These are phyloP conservation scores for Lucinisca nassula DNA, from an alignment of 2,888 invertebrate genomes.

Conservation along the genomic window DNA sequence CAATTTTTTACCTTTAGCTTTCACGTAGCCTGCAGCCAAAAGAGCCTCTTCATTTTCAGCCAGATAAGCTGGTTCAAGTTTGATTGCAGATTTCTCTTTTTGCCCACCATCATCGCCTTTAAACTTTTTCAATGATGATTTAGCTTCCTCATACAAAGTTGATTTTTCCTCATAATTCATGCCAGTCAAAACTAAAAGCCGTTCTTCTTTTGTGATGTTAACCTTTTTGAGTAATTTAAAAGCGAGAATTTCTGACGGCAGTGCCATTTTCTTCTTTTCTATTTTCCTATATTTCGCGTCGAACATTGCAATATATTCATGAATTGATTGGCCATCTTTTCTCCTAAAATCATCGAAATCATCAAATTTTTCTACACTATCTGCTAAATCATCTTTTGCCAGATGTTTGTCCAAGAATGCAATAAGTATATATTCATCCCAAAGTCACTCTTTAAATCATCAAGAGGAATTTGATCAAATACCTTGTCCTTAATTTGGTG, in stretches of 20 bases:
- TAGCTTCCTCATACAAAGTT: constrained; percentile 35
- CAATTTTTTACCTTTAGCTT: no score
- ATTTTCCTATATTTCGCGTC: constrained; percentile 62
- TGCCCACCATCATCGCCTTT: background rate
- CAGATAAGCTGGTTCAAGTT: constrained; percentile 51
- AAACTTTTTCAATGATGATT: background rate
- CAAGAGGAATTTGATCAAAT: constrained; percentile 60
- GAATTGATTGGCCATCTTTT: constrained; percentile 47
- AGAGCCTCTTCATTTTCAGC: constrained; percentile 31
- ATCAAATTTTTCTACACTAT: constrained; percentile 66
- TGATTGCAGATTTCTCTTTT: constrained; percentile 19
- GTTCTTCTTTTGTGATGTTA: constrained; percentile 61
- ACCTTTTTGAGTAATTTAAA: constrained; percentile 56
- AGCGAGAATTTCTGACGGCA: constrained; percentile 67
- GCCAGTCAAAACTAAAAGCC: constrained; percentile 48
- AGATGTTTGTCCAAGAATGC: constrained; percentile 66
- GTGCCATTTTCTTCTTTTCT: constrained; percentile 64
- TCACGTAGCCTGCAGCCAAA: constrained; percentile 26
- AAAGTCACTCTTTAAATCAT: constrained; percentile 59
- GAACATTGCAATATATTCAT: constrained; percentile 57
- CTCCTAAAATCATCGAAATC: constrained; percentile 63
- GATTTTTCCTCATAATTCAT: constrained; percentile 53
- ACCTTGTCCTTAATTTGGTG: constrained; percentile 61
- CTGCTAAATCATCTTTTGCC: constrained; percentile 67
- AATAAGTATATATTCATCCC: constrained; percentile 54